Base-by-base conservation (phyloP, 2,113 vertebrate species). In the Panthera leo region DNA sequence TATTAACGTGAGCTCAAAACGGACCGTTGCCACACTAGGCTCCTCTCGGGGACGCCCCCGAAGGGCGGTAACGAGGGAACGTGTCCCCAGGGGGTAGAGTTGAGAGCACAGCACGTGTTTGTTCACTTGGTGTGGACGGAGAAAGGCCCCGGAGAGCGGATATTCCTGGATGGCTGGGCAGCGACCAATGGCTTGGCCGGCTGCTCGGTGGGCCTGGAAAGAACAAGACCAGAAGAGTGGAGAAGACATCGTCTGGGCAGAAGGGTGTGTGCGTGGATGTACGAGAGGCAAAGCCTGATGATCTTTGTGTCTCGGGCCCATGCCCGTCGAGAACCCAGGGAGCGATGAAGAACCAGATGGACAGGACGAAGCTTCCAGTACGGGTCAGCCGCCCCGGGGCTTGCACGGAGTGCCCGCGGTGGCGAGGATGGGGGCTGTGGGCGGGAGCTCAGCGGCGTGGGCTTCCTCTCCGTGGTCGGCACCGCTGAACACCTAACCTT, bases 391-490 rank as follows among this genome's bases (percentile, higher is more conserved):
- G 70, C 5, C 36, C 36, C 36, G 3, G 13, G 36, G 53, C 29
- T 55, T 21, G 15, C 70, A 61, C n/a, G 29, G 51, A 29, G 16
- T 8, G 25, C 48, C 14, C 16, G 12, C 0, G 4, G 14, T 18
- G 51, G 58, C 71, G 23, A 13, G 71, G 71, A 34, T 45, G 36
- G 27, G 75, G 86, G 36, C 70, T 21, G 11, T 18, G 19, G 14
- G 25, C 6, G 8, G 25, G 51, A 31, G 29, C 11, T 5, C 18
- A 3, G 9, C 2, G 5, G 7, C 1, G 6, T 76, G 45, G 18
- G n/a, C 27, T 16, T 16, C 58, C 71, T 78, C 19, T 5, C 58
- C 27, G 0, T 15, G 58, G 83, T 39, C 14, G 0, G 11, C 25
- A 8, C 9, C 3, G 34, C 55, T 1, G 18, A n/a, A 27, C 14